A percentile compares a stretch with the other conserved stretches of the same genome.
Evolutionary conservation across 2,797 vertebrate genomes (phyloP).

Genomic region (Chromobotia macracanthus): DNA sequence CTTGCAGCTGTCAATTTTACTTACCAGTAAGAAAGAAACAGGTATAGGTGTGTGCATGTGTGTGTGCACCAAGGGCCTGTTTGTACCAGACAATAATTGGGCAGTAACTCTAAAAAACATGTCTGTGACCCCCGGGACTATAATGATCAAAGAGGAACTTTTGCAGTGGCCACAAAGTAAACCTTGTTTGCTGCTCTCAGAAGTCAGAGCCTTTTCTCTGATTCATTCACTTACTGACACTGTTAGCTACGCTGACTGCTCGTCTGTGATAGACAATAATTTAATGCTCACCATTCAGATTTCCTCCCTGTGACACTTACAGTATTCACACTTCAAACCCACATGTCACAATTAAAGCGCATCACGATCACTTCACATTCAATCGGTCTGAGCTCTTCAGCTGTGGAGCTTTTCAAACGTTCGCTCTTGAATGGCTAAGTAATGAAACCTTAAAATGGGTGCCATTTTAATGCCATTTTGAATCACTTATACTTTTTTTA

Average conservation of each 20-base stretch:
- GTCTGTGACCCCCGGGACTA: constrained; percentile 1
- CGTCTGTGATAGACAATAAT: constrained; percentile 12
- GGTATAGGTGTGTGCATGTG: constrained; percentile 16
- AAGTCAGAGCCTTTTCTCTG: constrained; percentile 9
- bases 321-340: constrained; percentile 27
- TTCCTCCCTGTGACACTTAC: background rate
- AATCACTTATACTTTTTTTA: background rate
- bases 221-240: constrained; percentile 22
- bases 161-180: constrained; percentile 1
- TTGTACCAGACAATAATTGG: constrained; percentile 44
- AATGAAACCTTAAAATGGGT: constrained; percentile 23
- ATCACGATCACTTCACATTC: constrained; percentile 33
- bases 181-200: constrained; percentile 24
- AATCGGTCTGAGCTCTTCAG: constrained; percentile 26
- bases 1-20: constrained; percentile 51
- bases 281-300: constrained; percentile 9
- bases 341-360: constrained; percentile 31
- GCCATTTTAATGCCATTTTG: constrained; percentile 8
- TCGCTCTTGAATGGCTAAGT: constrained; percentile 29
- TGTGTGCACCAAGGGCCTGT: constrained; percentile 6
- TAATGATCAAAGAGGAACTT: constrained; percentile 35
- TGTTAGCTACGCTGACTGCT: background rate
- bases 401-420: background rate
- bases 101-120: constrained; percentile 27
- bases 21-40: constrained; percentile 33